These are phyloP conservation scores for Channa striata DNA, from an alignment of 2,797 vertebrate species.

Conservation along the genomic window DNA sequence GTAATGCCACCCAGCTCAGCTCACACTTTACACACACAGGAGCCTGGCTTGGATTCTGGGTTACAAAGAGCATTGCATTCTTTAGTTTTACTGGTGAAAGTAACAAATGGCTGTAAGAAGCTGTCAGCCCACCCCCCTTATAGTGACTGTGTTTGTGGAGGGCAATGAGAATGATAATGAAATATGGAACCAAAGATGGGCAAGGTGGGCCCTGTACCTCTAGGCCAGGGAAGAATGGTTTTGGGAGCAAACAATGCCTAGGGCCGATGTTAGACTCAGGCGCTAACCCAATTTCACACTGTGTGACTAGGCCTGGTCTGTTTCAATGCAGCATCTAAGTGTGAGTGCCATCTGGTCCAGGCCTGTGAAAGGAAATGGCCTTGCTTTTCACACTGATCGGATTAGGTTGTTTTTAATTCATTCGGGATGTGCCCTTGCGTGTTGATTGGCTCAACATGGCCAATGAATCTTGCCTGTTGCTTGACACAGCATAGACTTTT, in stretches of 20 bases:
- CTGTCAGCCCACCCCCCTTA: constrained; percentile 64
- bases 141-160: constrained; percentile 66
- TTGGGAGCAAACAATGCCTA: constrained; percentile 76
- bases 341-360: constrained; percentile 85
- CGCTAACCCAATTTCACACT: constrained; percentile 90
- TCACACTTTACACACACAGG: constrained; percentile 68
- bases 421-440: constrained; percentile 86
- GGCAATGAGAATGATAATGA: constrained; percentile 78
- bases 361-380: constrained; percentile 84
- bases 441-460: constrained; percentile 88
- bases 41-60: constrained; percentile 43
- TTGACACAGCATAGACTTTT: constrained; percentile 65
- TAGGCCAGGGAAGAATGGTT: constrained; percentile 76
- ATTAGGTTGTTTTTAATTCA: constrained; percentile 88
- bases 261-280: constrained; percentile 78
- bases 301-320: constrained; percentile 78
- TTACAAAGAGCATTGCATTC: constrained; percentile 48
- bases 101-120: constrained; percentile 57
- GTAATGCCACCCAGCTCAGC: constrained; percentile 57
- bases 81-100: constrained; percentile 44
- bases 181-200: constrained; percentile 74
- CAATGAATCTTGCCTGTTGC: constrained; percentile 79
- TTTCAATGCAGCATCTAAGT: constrained; percentile 78
- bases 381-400: constrained; percentile 87
- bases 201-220: constrained; percentile 78